A percentile compares a stretch with the other conserved stretches of the same genome.
These are phyloP conservation scores for Plutomurus gul DNA, from an alignment of 1,140 invertebrate species.

Conservation along the genomic window DNA sequence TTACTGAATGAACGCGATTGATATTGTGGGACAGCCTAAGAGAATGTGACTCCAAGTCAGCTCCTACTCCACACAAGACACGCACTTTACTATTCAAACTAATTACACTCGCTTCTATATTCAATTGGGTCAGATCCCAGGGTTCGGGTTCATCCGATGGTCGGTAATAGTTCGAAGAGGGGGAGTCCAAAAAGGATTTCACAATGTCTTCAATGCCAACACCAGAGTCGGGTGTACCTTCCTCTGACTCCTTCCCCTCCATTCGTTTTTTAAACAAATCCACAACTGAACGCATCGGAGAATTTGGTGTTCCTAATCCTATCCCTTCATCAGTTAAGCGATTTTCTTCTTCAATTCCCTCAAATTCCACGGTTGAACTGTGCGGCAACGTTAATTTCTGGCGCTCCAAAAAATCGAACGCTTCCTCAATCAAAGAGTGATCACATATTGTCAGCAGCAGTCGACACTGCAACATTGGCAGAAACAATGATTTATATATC, in stretches of 20 bases:
- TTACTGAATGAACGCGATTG: not conserved
- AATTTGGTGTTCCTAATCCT: constrained; percentile 47
- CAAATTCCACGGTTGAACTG: constrained; percentile 44
- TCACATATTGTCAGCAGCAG: constrained; percentile 81
- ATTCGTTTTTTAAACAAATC: constrained; percentile 44
- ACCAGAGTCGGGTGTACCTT: constrained; percentile 50
- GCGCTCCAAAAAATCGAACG: constrained; percentile 77
- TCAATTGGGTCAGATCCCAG: constrained; percentile 83
- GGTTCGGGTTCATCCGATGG: constrained; percentile 83
- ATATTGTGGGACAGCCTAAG: not conserved
- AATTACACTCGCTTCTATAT: constrained; percentile 68
- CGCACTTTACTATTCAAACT: constrained; percentile 51
- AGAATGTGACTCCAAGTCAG: constrained; percentile 34
- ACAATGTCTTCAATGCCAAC: constrained; percentile 50
- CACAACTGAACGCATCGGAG: constrained; percentile 45
- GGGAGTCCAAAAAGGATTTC: constrained; percentile 69
- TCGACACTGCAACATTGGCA: constrained; percentile 62
- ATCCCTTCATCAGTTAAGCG: constrained; percentile 48
- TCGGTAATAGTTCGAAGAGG: constrained; percentile 79
- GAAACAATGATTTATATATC: not conserved
- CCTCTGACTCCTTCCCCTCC: constrained; percentile 24
- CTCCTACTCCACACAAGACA: constrained; percentile 42
- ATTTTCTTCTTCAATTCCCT: constrained; percentile 9
- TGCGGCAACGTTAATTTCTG: constrained; percentile 59
- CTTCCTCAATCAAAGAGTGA: constrained; percentile 80